Conservation (phyloP, 2,113 vertebrate genomes). For the Catharus fuscescens region DNA sequence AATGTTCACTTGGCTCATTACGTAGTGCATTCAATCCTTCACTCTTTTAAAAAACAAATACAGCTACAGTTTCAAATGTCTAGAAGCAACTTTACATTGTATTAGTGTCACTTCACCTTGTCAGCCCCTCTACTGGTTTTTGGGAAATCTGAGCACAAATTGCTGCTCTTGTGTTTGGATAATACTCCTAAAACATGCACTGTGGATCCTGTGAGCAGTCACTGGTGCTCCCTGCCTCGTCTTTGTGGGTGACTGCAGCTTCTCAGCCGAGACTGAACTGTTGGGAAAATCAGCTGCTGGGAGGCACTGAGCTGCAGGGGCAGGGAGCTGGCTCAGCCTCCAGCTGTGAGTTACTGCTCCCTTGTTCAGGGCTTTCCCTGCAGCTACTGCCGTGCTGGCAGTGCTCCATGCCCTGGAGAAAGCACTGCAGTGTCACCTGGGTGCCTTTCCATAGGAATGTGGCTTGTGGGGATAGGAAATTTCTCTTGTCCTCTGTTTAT, state of each 20-base stretch:
- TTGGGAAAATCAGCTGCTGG: background rate
- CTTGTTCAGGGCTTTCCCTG: background rate
- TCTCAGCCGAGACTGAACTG: background rate
- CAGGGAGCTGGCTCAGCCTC: background rate
- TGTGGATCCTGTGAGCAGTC: background rate
- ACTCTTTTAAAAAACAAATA: background rate
- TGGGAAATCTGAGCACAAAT: background rate
- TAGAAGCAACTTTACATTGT: background rate
- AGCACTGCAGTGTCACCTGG: background rate
- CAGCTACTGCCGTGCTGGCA: background rate
- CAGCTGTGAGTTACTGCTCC: background rate
- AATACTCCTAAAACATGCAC: background rate
- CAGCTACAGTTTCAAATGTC: background rate
- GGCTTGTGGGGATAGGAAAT: background rate
- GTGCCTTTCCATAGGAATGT: background rate
- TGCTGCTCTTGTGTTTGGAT: background rate
- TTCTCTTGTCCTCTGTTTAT: too few species aligned
- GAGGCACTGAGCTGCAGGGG: background rate
- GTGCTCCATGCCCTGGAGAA: background rate
- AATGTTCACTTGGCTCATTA: background rate
- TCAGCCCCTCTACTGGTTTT: background rate
- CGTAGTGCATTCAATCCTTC: background rate
- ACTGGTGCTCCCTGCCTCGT: background rate
- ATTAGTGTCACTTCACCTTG: background rate
- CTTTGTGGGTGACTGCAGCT: background rate